Percentiles rank a stretch among this genome's conserved stretches.
Conservation (phyloP, 2,113 vertebrate genomes). For the Uria lomvia region DNA sequence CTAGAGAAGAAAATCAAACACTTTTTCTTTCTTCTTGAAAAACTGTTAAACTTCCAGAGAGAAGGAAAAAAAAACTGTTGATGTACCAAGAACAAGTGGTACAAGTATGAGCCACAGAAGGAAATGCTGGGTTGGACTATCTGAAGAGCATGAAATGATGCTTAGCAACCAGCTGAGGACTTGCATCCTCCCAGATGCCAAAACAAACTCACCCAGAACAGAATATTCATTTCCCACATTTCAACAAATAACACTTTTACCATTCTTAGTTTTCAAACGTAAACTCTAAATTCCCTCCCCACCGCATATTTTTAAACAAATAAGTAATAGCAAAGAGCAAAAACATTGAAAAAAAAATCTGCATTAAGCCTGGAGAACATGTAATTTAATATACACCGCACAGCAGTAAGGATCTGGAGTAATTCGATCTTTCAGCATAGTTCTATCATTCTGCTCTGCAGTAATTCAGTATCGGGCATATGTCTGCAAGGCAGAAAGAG, state of each 20-base stretch:
- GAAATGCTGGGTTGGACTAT: neutral
- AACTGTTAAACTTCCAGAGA: neutral
- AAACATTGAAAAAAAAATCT: neutral
- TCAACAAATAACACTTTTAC: neutral
- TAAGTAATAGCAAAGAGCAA: neutral
- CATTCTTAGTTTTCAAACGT: neutral
- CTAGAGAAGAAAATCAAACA: neutral
- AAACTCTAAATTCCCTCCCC: neutral
- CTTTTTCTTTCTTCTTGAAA: neutral
- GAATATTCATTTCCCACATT: neutral
- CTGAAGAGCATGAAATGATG: neutral
- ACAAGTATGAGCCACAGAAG: neutral
- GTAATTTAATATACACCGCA: neutral
- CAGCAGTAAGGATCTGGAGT: neutral
- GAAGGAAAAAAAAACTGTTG: neutral
- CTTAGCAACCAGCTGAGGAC: neutral
- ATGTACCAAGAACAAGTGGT: neutral
- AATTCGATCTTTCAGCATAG: neutral
- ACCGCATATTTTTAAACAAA: neutral
- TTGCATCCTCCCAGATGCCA: neutral
- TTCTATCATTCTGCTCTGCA: neutral
- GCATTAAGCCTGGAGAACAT: neutral
- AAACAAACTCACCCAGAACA: neutral
- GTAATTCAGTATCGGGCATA: neutral
- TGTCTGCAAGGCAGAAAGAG: neutral